Base-by-base conservation (phyloP, 1,140 invertebrate species). In the Hestina assimilis region DNA sequence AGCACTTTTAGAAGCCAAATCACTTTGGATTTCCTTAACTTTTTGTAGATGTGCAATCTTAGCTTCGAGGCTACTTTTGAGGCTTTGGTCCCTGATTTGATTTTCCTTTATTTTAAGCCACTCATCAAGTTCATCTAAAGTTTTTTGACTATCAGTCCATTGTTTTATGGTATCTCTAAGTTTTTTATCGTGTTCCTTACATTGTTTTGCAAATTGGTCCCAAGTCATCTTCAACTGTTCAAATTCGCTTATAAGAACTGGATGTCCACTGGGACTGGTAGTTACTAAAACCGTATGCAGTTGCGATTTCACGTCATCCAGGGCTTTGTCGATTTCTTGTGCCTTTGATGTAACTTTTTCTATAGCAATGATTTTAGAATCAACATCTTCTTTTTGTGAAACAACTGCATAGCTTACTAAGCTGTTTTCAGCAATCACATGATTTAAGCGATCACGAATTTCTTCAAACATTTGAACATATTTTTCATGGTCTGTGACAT, bases 71-170 rank as follows among this genome's bases (percentile, higher is more conserved):
- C 93, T 95, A 72, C 93, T 96, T 77, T 96, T 97, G 3, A 98
- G 89, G 64, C 95, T 95, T 83, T 97, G 95, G 81, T 98, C 97
- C 84, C 96, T 96, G 0, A 97, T 90, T 76, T 95, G 92, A 38
- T 90, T 90, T 89, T 98, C 97, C 72, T 95, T 94, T 29, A 93
- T 90, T 72, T 96, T 95, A 9, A 97, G 89, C 97, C 96, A 99
- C 35, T 90, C 89, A 66, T 94, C 94, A 1, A 98, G 86, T 58
- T 90, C 89, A 51, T 96, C 94, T 26, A 96, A 91, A 2, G 93
- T 90, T 15, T 92, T 91, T 73, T 96, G 94, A 58, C 96, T 96
- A 74, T 95, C 93, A 29, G 93, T 93, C 92, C 95, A 95, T 72
- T 95, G 92, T 53, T 92, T 92, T 66, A 93, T 93, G 24, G 93